These are phyloP conservation scores for Epinotia brunnichana DNA, from an alignment of 2,888 invertebrate genomes.

Conservation along the genomic window DNA sequence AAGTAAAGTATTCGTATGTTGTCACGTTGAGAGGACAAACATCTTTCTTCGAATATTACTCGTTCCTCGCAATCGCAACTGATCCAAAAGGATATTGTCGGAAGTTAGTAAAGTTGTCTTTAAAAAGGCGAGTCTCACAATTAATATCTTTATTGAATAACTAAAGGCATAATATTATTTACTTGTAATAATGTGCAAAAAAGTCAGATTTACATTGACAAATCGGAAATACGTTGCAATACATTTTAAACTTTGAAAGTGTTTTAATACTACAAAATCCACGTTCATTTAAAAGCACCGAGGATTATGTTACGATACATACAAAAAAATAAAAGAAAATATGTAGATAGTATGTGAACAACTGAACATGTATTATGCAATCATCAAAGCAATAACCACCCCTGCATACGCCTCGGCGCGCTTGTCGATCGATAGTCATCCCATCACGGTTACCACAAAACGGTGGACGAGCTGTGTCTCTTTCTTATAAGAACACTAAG, in stretches of 20 bases:
- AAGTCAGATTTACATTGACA: too few relatives aligned
- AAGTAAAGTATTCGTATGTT: constrained; percentile 3
- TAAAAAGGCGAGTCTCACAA: background rate
- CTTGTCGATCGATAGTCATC: background rate
- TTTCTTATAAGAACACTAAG: too few relatives aligned
- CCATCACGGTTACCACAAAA: background rate
- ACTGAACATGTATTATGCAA: background rate
- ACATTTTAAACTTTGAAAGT: too few relatives aligned
- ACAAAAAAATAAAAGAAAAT: too few relatives aligned
- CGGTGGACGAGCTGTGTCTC: too few relatives aligned
- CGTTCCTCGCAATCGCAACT: background rate
- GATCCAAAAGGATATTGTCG: background rate
- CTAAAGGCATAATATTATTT: too few relatives aligned
- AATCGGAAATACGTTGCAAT: too few relatives aligned
- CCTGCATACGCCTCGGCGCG: background rate
- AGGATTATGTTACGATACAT: background rate
- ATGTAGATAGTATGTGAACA: background rate
- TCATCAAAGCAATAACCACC: background rate
- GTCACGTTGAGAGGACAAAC: constrained; percentile 3
- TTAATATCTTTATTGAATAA: background rate
- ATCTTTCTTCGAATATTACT: background rate
- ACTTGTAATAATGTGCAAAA: too few relatives aligned
- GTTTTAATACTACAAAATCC: too few relatives aligned
- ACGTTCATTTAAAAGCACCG: background rate
- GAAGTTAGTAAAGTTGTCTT: too few relatives aligned